A percentile compares a stretch with the other conserved stretches of the same genome.
Evolutionary conservation across 1,140 invertebrate species (phyloP).

Genomic region (Pseudomyrmex dendroicus): DNA sequence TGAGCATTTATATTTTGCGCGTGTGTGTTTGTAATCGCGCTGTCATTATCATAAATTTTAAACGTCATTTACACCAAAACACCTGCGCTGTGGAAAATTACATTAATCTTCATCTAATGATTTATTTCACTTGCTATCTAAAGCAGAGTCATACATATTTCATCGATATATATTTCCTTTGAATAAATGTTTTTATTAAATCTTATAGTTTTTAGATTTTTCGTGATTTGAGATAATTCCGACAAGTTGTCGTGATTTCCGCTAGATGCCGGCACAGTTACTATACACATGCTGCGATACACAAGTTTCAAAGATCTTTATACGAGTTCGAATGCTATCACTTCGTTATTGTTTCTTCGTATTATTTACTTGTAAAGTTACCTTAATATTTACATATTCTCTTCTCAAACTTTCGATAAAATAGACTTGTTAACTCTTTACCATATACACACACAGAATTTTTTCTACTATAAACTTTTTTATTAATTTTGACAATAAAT

Average conservation of each 20-base stretch:
- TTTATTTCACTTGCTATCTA: neutral
- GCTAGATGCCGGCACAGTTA: conserved; percentile 82
- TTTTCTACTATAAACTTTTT: neutral
- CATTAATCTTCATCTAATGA: conserved; percentile 3
- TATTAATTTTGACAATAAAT: neutral
- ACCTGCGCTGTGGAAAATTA: neutral
- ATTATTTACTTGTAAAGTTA: neutral
- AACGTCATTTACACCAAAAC: neutral
- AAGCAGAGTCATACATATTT: neutral
- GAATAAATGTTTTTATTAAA: neutral
- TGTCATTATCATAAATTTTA: conserved; percentile 6
- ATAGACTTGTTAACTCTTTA: neutral
- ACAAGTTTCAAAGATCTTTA: neutral
- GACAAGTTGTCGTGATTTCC: conserved; percentile 73
- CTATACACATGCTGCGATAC: neutral
- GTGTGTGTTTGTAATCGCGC: neutral
- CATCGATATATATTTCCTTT: neutral
- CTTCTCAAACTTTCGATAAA: neutral
- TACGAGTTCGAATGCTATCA: neutral
- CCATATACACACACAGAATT: neutral
- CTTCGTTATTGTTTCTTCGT: neutral
- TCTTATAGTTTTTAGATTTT: neutral
- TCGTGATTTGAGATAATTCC: conserved; percentile 61
- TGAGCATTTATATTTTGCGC: neutral
- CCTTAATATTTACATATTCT: too few species aligned